These are phyloP conservation scores for Mechanitis messenoides DNA, from an alignment of 2,888 invertebrate genomes.

Conservation along the genomic window DNA sequence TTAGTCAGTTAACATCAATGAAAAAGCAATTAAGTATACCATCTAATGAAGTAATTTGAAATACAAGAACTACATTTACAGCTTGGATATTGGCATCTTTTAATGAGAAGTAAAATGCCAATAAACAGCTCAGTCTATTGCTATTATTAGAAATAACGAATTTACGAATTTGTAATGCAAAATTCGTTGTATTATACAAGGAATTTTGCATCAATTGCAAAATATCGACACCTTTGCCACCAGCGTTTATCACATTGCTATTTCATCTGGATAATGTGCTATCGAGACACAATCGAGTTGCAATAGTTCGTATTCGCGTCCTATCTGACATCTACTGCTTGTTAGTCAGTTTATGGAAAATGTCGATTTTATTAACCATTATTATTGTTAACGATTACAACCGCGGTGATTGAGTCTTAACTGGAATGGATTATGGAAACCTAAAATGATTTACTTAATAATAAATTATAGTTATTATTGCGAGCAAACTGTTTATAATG, in stretches of 20 bases:
- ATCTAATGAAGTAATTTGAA: too few relatives aligned
- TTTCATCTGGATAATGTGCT: neutral
- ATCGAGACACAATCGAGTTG: conserved; percentile 17
- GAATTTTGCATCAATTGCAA: neutral
- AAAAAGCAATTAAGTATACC: too few relatives aligned
- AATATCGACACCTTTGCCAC: neutral
- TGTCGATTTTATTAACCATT: conserved; percentile 31
- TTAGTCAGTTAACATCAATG: too few relatives aligned
- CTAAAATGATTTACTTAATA: neutral
- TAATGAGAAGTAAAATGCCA: too few relatives aligned
- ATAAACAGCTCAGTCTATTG: neutral
- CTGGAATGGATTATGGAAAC: conserved; percentile 22
- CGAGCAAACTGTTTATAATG: too few relatives aligned
- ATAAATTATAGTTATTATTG: neutral
- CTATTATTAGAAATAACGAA: neutral
- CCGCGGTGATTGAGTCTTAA: conserved; percentile 34
- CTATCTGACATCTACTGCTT: conserved; percentile 28
- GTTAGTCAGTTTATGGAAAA: conserved; percentile 31
- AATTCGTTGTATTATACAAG: neutral
- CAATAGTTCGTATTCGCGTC: conserved; percentile 16
- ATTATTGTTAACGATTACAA: conserved; percentile 22
- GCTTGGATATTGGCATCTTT: too few relatives aligned
- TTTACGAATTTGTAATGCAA: neutral
- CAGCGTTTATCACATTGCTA: neutral
- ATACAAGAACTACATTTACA: too few relatives aligned